Percentiles rank a stretch among this genome's conserved stretches.
Conservation (phyloP, 92 coral and sea anemone species). For the Paramuricea clavata region DNA sequence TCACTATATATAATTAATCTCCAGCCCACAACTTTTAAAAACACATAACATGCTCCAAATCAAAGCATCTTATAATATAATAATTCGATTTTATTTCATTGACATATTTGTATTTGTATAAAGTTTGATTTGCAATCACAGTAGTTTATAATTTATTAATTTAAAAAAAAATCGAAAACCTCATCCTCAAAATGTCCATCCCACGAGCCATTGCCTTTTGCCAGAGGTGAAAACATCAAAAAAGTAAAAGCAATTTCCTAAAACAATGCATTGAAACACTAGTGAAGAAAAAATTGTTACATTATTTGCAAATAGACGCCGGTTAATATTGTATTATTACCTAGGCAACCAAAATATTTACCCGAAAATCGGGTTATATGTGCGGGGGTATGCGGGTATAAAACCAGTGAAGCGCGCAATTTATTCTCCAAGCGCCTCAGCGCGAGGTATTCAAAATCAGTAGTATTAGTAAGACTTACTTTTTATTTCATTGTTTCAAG, state of each 20-base stretch:
- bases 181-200: slow-evolving; percentile 71
- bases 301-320: slow-evolving; percentile 3
- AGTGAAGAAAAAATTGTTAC: neutral
- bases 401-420: neutral
- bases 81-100: too few relatives aligned
- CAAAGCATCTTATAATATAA: too few relatives aligned
- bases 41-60: neutral
- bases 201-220: slow-evolving; percentile 80
- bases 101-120: too few relatives aligned
- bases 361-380: neutral
- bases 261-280: neutral
- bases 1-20: neutral
- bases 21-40: neutral
- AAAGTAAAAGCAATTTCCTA: neutral
- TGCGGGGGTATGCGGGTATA: neutral
- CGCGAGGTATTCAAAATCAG: too few relatives aligned
- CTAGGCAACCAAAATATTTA: neutral
- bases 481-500: too few relatives aligned
- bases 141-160: neutral
- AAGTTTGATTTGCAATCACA: neutral
- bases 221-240: slow-evolving; percentile 88
- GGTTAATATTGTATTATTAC: neutral
- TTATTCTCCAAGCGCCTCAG: too few relatives aligned
- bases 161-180: neutral
- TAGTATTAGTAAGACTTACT: too few relatives aligned